Conservation (phyloP, 1,140 invertebrate genomes). For the Cotesia glomerata region DNA sequence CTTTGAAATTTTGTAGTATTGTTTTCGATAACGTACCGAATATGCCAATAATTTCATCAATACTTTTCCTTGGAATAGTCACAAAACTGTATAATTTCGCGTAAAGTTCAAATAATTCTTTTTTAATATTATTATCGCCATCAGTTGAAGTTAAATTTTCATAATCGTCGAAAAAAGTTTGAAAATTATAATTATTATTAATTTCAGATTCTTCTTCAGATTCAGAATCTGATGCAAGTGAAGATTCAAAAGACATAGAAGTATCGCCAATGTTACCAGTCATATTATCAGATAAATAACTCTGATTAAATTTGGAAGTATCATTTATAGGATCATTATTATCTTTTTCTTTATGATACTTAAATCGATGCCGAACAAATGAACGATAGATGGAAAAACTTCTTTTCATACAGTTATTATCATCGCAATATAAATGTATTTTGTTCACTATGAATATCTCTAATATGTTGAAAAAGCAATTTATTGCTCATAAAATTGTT, state of each 20-base stretch:
- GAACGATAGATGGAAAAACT: slow-evolving; percentile 26
- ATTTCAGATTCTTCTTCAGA: slow-evolving; percentile 1
- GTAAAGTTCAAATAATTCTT: slow-evolving; percentile 27
- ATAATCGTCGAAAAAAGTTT: background rate
- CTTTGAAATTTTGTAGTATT: slow-evolving; percentile 8
- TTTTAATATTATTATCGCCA: slow-evolving; percentile 12
- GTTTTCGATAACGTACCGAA: background rate
- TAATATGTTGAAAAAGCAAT: slow-evolving; percentile 22
- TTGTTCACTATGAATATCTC: slow-evolving; percentile 17
- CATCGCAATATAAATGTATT: slow-evolving; percentile 28
- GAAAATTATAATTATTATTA: background rate
- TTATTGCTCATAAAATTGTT: slow-evolving; percentile 5
- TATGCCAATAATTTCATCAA: slow-evolving; percentile 15
- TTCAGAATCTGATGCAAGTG: background rate
- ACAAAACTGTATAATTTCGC: slow-evolving; percentile 26
- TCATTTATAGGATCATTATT: background rate
- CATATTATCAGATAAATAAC: background rate
- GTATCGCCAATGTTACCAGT: background rate
- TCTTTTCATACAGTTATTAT: slow-evolving; percentile 26
- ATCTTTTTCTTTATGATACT: slow-evolving; percentile 4
- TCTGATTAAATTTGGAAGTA: background rate
- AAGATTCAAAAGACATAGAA: slow-evolving; percentile 8
- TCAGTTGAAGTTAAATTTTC: slow-evolving; percentile 1
- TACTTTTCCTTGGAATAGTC: slow-evolving; percentile 29
- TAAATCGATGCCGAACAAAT: slow-evolving; percentile 30